Percentiles rank a stretch among this genome's conserved stretches.
Evolutionary conservation across 2,888 invertebrate genomes (phyloP).

Genomic region (Spialia ferax): DNA sequence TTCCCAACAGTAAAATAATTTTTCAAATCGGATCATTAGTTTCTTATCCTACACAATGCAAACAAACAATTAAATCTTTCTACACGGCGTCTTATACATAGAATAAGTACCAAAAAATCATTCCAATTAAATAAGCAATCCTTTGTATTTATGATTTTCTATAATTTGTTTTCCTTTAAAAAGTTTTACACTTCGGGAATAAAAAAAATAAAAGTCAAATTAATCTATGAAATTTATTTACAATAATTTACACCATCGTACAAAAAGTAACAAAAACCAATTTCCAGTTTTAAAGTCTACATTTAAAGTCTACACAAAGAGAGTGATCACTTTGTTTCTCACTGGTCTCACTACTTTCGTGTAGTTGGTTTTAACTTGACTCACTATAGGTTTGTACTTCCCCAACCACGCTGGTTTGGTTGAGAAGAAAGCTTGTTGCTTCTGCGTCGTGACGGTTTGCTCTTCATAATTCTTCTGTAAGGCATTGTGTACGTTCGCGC

Average conservation of each 20-base stretch:
- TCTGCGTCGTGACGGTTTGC: constrained; percentile 49
- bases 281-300: background rate
- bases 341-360: constrained; percentile 69
- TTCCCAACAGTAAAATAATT: too few relatives aligned
- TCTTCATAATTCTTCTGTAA: constrained; percentile 49
- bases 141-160: too few relatives aligned
- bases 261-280: constrained; percentile 1
- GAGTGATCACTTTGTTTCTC: constrained; percentile 62
- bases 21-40: too few relatives aligned
- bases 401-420: constrained; percentile 58
- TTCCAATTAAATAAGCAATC: too few relatives aligned
- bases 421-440: constrained; percentile 45
- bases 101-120: too few relatives aligned
- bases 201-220: too few relatives aligned
- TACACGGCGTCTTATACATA: too few relatives aligned
- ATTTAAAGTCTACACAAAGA: constrained; percentile 42
- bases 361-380: constrained; percentile 62
- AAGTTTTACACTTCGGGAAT: too few relatives aligned
- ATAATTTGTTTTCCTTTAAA: too few relatives aligned
- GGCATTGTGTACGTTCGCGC: constrained; percentile 52
- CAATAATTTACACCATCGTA: background rate
- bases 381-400: constrained; percentile 71
- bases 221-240: too few relatives aligned
- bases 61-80: too few relatives aligned
- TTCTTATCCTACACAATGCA: too few relatives aligned